Base-by-base conservation (phyloP, 2,888 invertebrate genomes). In the Subacronicta megacephala region DNA sequence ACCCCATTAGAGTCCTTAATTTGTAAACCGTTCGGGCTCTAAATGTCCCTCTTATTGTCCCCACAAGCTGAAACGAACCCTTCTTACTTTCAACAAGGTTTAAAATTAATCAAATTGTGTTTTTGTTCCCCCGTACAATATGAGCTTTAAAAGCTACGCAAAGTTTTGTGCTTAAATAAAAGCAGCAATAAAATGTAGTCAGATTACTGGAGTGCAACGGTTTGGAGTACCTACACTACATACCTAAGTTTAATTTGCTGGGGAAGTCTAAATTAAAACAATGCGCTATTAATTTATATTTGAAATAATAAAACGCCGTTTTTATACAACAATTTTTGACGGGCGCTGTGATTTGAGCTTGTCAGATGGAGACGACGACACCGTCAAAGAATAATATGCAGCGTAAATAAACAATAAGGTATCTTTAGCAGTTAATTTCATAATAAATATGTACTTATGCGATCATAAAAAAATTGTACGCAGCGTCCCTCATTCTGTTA, bases 1-100 rank as follows among this genome's bases (percentile, higher is more conserved):
- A 81, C 78, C 80, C 77, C 82, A 83, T 85, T 82, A 84, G 79
- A 74, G 81, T 80, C 86, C 82, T 88, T 84, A 83, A 87, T 87
- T 88, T 86, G 83, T 83, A 76, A 78, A 65, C 71, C 61, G 68
- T 75, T 64, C 60, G 36, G 47, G 51, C 45, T 59, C 50, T 65
- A 62, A 75, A 69, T 59, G 75, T 58, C 58, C 50, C 72, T 51
- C 37, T 23, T 18, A 36, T 55, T 54, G 3, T 5, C 9, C 36
- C 12, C 12, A 5, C 54, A 45, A 42, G 18, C 13, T 0, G 50
- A 58, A 60, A 17, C 1, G 1, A 35, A 44, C 40, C 50, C 17
- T 57, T 45, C 3, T 0, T 0, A 0, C 0, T 0, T 2, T 0
- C 0, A 0, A 1, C 7, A 60, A 37, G 23, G 62, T 64, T n/a